Conservation (phyloP, 2,888 invertebrate genomes). For the Epirrhoe alternata region DNA sequence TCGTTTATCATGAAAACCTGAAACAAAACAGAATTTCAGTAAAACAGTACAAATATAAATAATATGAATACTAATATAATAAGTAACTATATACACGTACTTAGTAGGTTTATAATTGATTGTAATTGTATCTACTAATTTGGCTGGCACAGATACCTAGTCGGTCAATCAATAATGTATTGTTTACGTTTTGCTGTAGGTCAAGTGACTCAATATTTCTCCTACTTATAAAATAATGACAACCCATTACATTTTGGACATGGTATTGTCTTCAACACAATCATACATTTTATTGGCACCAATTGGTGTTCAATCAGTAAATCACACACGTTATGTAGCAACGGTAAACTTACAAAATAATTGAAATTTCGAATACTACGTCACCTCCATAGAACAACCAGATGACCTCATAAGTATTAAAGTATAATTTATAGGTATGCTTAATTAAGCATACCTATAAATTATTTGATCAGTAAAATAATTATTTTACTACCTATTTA, state of each 20-base stretch:
- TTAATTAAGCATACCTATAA: too few relatives aligned
- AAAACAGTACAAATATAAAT: conserved; percentile 11
- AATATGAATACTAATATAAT: not conserved
- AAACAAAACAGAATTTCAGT: conserved; percentile 57
- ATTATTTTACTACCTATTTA: too few relatives aligned
- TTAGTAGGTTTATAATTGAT: too few relatives aligned
- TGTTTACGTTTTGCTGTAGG: conserved; percentile 9
- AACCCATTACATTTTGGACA: conserved; percentile 12
- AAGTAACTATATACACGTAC: too few relatives aligned
- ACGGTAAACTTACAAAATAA: not conserved
- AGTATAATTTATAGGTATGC: too few relatives aligned
- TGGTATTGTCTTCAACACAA: conserved; percentile 40
- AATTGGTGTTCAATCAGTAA: not conserved
- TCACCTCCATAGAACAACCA: too few relatives aligned
- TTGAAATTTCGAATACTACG: too few relatives aligned
- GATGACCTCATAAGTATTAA: too few relatives aligned
- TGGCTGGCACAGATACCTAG: not conserved
- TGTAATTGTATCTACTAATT: not conserved
- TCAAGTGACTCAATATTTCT: conserved; percentile 4
- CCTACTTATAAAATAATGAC: conserved; percentile 15
- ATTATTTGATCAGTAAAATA: too few relatives aligned
- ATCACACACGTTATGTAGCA: not conserved
- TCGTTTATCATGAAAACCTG: conserved; percentile 71
- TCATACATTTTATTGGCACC: conserved; percentile 14
- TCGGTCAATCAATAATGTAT: conserved; percentile 9